Base-by-base conservation (phyloP, 1,140 invertebrate genomes). In the Drosophila sechellia region DNA sequence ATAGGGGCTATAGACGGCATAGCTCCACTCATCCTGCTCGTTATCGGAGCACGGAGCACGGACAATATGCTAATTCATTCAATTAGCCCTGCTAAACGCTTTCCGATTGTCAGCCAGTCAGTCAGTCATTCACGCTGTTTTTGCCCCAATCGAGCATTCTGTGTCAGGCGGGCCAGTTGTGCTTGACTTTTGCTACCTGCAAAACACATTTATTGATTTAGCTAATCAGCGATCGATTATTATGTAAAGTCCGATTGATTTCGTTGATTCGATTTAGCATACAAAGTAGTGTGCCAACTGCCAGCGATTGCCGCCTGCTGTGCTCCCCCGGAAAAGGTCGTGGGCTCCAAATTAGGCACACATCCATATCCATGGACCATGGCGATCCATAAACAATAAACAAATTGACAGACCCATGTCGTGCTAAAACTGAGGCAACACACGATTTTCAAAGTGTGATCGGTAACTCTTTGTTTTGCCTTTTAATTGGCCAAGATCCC, bases 191-290 rank as follows among this genome's bases (percentile, higher is more conserved):
- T 89, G 84, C 83, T 87, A 89, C 83, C 84, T 83, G 68, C 68
- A 77, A 87, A 89, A 64, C 63, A 64, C 78, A 83, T 87, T 87
- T 87, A 87, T 87, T 87, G 84, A 87, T 87, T 87, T 83, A 77
- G 84, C 83, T 87, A 87, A 87, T 87, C 83, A 87, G 83, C 76
- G 60, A 89, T 69, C 83, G 79, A 72, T 87, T 83, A 87, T 89
- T 87, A 87, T 87, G 79, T 89, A 79, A 83, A 84, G 46, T 69
- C 8, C 68, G 78, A 87, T 81, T 81, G 83, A 78, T 79, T 74
- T 79, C 43, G 42, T 50, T 53, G 68, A 57, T 76, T 61, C 48
- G n/a, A 56, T 70, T 79, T 74, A 63, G 83, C 81, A 86, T 86
- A 86, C 81, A 86, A 86, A 86, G 81, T 53, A 78, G 78, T 31